A percentile compares a stretch with the other conserved stretches of the same genome.
Evolutionary conservation across 35 echinoderm and acorn worm genomes (phyloP).

Genomic region (Stichopus chloronotus): DNA sequence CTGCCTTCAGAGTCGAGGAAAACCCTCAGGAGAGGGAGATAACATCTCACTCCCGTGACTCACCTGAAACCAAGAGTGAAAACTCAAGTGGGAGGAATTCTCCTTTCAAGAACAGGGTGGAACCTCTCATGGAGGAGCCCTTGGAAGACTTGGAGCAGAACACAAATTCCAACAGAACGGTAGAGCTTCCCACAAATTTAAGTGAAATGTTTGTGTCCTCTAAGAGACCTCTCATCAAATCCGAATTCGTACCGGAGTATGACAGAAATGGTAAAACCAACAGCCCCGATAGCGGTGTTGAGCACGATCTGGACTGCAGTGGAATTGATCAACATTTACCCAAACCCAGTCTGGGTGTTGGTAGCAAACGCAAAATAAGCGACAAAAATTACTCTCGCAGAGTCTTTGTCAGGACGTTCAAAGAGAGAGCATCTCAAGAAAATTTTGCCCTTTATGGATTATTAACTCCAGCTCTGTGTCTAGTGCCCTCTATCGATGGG

Average conservation of each 20-base stretch:
- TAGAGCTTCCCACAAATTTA: not conserved
- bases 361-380: conserved; percentile 24
- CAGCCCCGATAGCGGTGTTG: conserved; percentile 63
- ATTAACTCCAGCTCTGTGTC: conserved; percentile 81
- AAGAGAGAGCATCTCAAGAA: conserved; percentile 84
- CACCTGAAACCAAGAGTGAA: not conserved
- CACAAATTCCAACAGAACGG: not conserved
- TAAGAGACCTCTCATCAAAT: conserved; percentile 29
- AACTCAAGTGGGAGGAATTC: conserved; percentile 42
- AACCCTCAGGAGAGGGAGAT: not conserved
- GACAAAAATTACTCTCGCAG: conserved; percentile 39
- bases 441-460: conserved; percentile 95
- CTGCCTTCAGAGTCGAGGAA: not conserved
- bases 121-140: conserved; percentile 6
- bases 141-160: not conserved
- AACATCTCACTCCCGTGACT: not conserved
- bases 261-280: conserved; percentile 55
- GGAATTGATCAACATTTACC: conserved; percentile 44
- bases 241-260: conserved; percentile 31
- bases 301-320: conserved; percentile 27
- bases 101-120: conserved; percentile 64
- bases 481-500: conserved; percentile 93
- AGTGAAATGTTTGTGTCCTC: conserved; percentile 8
- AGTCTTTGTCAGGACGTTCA: conserved; percentile 77
- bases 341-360: conserved; percentile 44